phyloP scores from a whole-genome alignment of 2,888 invertebrate species.

The Sthenelais limicola region DNA sequence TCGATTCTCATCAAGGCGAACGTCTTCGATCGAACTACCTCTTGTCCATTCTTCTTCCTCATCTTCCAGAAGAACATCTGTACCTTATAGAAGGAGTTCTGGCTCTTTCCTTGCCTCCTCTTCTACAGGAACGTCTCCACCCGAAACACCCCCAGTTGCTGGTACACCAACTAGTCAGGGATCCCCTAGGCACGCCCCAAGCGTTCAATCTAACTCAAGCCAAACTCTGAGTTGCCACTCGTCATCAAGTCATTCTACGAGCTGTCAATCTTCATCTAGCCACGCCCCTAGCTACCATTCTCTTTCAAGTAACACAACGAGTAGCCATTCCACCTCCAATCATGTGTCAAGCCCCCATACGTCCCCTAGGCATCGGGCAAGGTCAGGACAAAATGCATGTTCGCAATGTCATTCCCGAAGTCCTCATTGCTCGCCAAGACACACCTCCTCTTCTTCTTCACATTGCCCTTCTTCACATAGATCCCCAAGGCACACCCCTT shows the following conservation, averaged over 20 bases:
- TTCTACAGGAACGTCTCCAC: slow-evolving; percentile 22
- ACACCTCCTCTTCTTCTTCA: background rate
- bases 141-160: background rate
- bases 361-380: slow-evolving; percentile 4
- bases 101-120: slow-evolving; percentile 32
- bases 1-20: background rate
- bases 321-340: slow-evolving; percentile 16
- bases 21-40: slow-evolving; percentile 21
- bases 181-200: slow-evolving; percentile 8
- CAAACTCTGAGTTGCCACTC: slow-evolving; percentile 27
- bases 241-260: slow-evolving; percentile 19
- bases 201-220: slow-evolving; percentile 36
- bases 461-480: background rate
- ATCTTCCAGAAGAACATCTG: background rate
- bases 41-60: slow-evolving; percentile 14
- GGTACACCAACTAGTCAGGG: background rate
- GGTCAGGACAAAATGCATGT: no score
- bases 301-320: slow-evolving; percentile 2
- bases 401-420: background rate
- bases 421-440: background rate
- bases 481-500: slow-evolving; percentile 22
- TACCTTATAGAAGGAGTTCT: slow-evolving; percentile 13
- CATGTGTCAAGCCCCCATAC: slow-evolving; percentile 4
- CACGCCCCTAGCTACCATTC: slow-evolving; percentile 26
- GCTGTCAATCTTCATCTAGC: slow-evolving; percentile 27